A percentile compares a stretch with the other conserved stretches of the same genome.
Evolutionary conservation across 1,140 invertebrate species (phyloP).

Genomic region (Ooceraea biroi): DNA sequence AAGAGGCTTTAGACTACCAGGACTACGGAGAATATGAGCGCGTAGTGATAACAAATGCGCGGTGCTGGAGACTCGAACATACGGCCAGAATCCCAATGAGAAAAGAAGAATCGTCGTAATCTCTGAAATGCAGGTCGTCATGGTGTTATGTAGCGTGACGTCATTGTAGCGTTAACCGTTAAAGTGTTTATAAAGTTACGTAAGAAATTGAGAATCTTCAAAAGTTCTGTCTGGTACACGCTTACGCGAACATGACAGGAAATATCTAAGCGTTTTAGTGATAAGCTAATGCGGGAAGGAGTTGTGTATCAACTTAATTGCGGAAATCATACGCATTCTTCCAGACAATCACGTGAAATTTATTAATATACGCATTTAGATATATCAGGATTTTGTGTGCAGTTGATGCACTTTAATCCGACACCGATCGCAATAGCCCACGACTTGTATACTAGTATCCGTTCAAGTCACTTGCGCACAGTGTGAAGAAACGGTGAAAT

Average conservation of each 20-base stretch:
- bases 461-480: not conserved
- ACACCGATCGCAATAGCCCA: not conserved
- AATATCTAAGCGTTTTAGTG: too few relatives aligned
- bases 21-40: constrained; percentile 41
- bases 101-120: not conserved
- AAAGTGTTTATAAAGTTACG: not conserved
- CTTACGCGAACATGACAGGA: not conserved
- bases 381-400: not conserved
- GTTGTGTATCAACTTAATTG: not conserved
- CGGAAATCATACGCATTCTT: not conserved
- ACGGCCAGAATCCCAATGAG: constrained; percentile 49
- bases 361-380: not conserved
- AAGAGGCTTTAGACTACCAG: constrained; percentile 39
- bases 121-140: constrained; percentile 3
- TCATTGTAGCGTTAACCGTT: not conserved
- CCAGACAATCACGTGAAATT: not conserved
- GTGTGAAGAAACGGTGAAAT: not conserved
- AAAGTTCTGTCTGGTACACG: not conserved
- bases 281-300: not conserved
- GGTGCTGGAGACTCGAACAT: constrained; percentile 40
- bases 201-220: not conserved
- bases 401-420: not conserved
- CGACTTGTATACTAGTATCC: not conserved
- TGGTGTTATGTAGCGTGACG: not conserved
- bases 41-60: constrained; percentile 23